Evolutionary conservation across 2,888 invertebrate species (phyloP).

Genomic region (Melolontha melolontha): DNA sequence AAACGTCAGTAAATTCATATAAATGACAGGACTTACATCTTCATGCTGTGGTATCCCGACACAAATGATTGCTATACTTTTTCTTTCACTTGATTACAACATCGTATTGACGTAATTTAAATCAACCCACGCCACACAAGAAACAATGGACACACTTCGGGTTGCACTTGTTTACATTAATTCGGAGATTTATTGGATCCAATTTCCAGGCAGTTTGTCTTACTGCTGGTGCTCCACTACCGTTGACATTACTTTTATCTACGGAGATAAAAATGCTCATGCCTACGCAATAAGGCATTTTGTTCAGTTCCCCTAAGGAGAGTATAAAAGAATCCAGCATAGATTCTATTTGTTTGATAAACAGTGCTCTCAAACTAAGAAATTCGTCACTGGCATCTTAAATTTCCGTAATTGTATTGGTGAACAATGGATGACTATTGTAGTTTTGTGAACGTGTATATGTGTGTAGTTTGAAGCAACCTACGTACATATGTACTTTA

Average conservation of each 20-base stretch:
- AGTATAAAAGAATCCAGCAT: too few species aligned
- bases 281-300: not conserved
- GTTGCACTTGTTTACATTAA: not conserved
- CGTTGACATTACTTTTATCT: not conserved
- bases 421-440: slow-evolving; percentile 8
- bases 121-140: too few species aligned
- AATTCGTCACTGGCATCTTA: slow-evolving; percentile 1
- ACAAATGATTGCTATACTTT: too few species aligned
- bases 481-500: not conserved
- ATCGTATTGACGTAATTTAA: too few species aligned
- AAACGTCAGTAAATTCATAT: too few species aligned
- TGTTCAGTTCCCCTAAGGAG: too few species aligned
- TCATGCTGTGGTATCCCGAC: too few species aligned
- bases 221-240: not conserved
- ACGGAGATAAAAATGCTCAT: not conserved
- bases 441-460: not conserved
- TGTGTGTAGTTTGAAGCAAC: not conserved
- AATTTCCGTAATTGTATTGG: slow-evolving; percentile 16
- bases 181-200: slow-evolving; percentile 11
- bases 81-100: too few species aligned
- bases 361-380: not conserved
- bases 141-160: too few species aligned
- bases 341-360: too few species aligned
- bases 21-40: too few species aligned
- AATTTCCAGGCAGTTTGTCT: slow-evolving; percentile 17